phyloP scores from a whole-genome alignment of 2,888 invertebrate genomes.

The Orgyia antiqua region DNA sequence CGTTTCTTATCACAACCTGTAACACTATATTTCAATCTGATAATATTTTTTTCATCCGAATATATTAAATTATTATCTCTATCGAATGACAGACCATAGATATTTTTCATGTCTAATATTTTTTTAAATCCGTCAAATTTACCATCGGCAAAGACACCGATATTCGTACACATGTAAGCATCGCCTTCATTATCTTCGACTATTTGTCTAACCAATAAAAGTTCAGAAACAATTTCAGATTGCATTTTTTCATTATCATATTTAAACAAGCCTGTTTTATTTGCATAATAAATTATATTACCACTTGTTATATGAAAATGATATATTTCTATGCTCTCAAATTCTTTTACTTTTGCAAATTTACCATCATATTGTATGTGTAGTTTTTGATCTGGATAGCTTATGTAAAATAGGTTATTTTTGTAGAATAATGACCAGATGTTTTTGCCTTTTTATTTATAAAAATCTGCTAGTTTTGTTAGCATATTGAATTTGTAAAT shows the following conservation, averaged over 20 bases:
- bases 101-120: slow-evolving; percentile 36
- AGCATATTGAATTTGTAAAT: slow-evolving; percentile 53
- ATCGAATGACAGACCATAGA: slow-evolving; percentile 51
- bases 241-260: slow-evolving; percentile 31
- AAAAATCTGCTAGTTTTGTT: slow-evolving; percentile 46
- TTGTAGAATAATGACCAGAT: slow-evolving; percentile 50
- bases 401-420: slow-evolving; percentile 50
- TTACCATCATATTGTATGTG: slow-evolving; percentile 45
- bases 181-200: slow-evolving; percentile 47
- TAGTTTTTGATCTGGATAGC: slow-evolving; percentile 52
- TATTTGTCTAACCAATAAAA: slow-evolving; percentile 47
- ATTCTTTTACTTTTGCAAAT: slow-evolving; percentile 47
- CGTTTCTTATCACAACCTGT: slow-evolving; percentile 29
- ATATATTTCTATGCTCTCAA: slow-evolving; percentile 48
- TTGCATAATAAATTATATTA: slow-evolving; percentile 43
- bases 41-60: slow-evolving; percentile 45
- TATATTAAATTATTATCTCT: slow-evolving; percentile 47
- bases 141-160: slow-evolving; percentile 36
- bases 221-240: slow-evolving; percentile 32
- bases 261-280: slow-evolving; percentile 47
- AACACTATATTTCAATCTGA: slow-evolving; percentile 35
- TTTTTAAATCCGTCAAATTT: slow-evolving; percentile 32
- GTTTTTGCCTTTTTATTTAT: slow-evolving; percentile 46
- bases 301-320: slow-evolving; percentile 37
- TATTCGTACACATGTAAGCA: slow-evolving; percentile 46